Base-by-base conservation (phyloP, 1,140 invertebrate species). In the Macrobrachium nipponense region DNA sequence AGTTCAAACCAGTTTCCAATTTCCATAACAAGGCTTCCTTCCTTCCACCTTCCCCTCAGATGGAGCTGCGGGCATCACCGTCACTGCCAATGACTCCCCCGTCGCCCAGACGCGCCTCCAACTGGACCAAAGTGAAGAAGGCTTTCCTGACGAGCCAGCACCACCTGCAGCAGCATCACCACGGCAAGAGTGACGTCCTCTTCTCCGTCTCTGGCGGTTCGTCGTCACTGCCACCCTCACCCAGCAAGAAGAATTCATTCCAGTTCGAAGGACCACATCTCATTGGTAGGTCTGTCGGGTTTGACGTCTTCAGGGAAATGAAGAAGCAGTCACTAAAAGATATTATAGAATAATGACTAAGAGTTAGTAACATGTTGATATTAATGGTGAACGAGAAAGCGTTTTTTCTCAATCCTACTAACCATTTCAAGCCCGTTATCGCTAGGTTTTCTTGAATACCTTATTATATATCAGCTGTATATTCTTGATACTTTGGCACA, bases 81-180 rank as follows among this genome's bases (percentile, higher is more conserved):
- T 80, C 78, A 14, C 77, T 79, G 23, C 80, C 80, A 17, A 75
- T 62, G 59, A 87, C 72, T 6, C 87, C 78, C 20, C 78, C 87
- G 0, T 83, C 88, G n/a, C 83, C 80, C n/a, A 80, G 91, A 36
- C 90, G 89, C 15, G 84, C 92, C 88, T 94, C 93, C 18, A 95
- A 95, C 90, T 95, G 95, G 95, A 94, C 92, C 72, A 94, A 94
- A 90, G 94, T 95, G 23, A 95, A 95, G 90, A 92, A 94, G 86
- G 95, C 94, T 11, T 95, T 95, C 89, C 91, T 95, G 17, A 93
- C 94, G 0, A 80, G 84, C 59, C 84, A 79, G 27, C 77, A 86
- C 14, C 83, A 86, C 8, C 83, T 68, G 23, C 75, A 72, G 23
- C 75, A 72, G n/a, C 66, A 70, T 14, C 64, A 60, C 36, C 44